Percentiles rank a stretch among this genome's conserved stretches.
phyloP scores from a whole-genome alignment of 2,113 vertebrate genomes.

The Etheostoma spectabile region DNA sequence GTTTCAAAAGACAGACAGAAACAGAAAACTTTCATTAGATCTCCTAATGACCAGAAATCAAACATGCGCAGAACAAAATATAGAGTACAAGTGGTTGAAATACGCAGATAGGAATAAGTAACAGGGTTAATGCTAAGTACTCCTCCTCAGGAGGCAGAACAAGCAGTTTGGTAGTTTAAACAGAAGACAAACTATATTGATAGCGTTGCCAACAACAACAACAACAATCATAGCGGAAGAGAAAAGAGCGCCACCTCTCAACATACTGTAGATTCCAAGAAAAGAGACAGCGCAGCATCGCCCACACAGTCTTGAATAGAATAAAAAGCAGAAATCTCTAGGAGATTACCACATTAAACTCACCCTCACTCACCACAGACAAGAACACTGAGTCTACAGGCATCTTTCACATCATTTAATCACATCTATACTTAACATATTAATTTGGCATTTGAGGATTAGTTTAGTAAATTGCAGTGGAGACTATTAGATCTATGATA shows the following conservation, averaged over 20 bases:
- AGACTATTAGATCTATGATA: conserved; percentile 67
- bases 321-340: conserved; percentile 39
- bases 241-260: conserved; percentile 21
- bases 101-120: not conserved
- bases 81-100: conserved; percentile 1
- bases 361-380: conserved; percentile 50
- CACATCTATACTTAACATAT: conserved; percentile 75
- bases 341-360: conserved; percentile 57
- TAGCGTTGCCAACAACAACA: conserved; percentile 13
- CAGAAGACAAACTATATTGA: conserved; percentile 15
- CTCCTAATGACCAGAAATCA: not conserved
- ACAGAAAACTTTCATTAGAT: conserved; percentile 12
- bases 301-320: conserved; percentile 44
- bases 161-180: conserved; percentile 12
- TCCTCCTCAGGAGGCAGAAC: not conserved
- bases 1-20: not conserved
- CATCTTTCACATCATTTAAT: conserved; percentile 63
- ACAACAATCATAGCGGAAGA: not conserved
- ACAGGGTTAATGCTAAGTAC: not conserved
- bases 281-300: conserved; percentile 19
- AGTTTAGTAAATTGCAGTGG: conserved; percentile 63
- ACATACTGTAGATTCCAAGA: not conserved
- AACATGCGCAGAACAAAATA: not conserved
- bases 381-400: conserved; percentile 45
- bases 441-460: conserved; percentile 77